A percentile compares a stretch with the other conserved stretches of the same genome.
phyloP scores from a whole-genome alignment of 2,888 invertebrate genomes.

The Apamea sordens region DNA sequence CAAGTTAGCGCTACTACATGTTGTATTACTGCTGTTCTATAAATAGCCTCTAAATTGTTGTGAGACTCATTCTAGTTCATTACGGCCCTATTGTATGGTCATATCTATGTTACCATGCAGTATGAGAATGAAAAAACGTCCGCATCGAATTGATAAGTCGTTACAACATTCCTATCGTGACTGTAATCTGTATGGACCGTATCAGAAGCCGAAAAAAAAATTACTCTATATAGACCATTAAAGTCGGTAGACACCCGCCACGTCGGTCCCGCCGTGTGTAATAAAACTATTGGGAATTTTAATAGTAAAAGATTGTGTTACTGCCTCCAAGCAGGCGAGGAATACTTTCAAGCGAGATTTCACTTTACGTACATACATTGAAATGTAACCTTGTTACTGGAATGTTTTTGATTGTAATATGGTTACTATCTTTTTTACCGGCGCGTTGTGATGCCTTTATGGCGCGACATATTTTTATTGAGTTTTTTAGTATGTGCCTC shows the following conservation, averaged over 20 bases:
- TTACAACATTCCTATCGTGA: conserved; percentile 80
- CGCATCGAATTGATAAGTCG: conserved; percentile 82
- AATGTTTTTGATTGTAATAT: conserved; percentile 50
- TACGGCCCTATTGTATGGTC: conserved; percentile 43
- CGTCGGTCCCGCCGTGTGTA: conserved; percentile 62
- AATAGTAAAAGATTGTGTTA: conserved; percentile 67
- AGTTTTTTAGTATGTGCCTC: not conserved
- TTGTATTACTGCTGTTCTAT: conserved; percentile 54
- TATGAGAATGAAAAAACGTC: conserved; percentile 71
- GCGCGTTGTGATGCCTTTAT: conserved; percentile 7
- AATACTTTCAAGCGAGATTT: conserved; percentile 61
- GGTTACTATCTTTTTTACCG: conserved; percentile 26
- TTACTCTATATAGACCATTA: conserved; percentile 75
- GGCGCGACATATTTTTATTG: conserved; percentile 10
- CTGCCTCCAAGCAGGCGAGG: conserved; percentile 50
- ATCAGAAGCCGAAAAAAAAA: conserved; percentile 84
- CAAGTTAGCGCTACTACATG: conserved; percentile 65
- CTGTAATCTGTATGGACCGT: conserved; percentile 76
- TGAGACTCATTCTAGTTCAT: conserved; percentile 59
- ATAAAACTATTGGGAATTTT: conserved; percentile 73
- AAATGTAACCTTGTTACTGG: conserved; percentile 47
- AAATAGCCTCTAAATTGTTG: conserved; percentile 59
- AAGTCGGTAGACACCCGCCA: conserved; percentile 69
- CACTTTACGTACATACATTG: conserved; percentile 47
- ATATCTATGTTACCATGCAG: conserved; percentile 46